A percentile compares a stretch with the other conserved stretches of the same genome.
Evolutionary conservation across 2,113 vertebrate genomes (phyloP).

Genomic region (Brienomyrus longianalis): DNA sequence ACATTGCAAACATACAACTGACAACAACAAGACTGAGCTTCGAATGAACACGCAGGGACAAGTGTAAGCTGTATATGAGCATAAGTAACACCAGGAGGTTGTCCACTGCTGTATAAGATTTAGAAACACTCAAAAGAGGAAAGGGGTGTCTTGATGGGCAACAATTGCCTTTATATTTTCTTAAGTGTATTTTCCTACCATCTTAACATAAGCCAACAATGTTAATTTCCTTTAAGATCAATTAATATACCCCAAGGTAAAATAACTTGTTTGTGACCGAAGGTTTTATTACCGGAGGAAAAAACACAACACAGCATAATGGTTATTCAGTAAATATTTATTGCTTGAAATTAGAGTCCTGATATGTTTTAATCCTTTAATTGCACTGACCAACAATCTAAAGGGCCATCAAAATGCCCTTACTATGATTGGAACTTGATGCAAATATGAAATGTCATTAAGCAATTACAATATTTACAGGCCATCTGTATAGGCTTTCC

Average conservation of each 20-base stretch:
- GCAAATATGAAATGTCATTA: constrained; percentile 31
- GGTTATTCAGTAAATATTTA: constrained; percentile 53
- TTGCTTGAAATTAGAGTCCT: constrained; percentile 52
- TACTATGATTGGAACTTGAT: constrained; percentile 25
- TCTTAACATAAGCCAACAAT: not conserved
- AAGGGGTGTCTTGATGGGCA: not conserved
- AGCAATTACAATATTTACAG: constrained; percentile 41
- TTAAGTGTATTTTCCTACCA: not conserved
- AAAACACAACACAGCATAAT: constrained; percentile 16
- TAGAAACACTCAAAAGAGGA: not conserved
- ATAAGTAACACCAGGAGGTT: not conserved
- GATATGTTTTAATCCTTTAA: constrained; percentile 47
- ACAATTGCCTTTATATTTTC: not conserved
- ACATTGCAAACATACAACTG: not conserved
- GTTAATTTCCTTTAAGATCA: not conserved
- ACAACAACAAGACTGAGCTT: not conserved
- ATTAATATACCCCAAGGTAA: not conserved
- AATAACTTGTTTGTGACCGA: not conserved
- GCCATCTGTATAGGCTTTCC: constrained; percentile 29
- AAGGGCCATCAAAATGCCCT: constrained; percentile 20
- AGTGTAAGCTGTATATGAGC: not conserved
- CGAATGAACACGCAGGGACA: not conserved
- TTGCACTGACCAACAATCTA: constrained; percentile 31
- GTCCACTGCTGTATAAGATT: not conserved
- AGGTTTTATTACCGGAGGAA: not conserved